Percentiles rank a stretch among this genome's conserved stretches.
Evolutionary conservation across 2,797 vertebrate genomes (phyloP).

Genomic region (Syndactyla subalaris): DNA sequence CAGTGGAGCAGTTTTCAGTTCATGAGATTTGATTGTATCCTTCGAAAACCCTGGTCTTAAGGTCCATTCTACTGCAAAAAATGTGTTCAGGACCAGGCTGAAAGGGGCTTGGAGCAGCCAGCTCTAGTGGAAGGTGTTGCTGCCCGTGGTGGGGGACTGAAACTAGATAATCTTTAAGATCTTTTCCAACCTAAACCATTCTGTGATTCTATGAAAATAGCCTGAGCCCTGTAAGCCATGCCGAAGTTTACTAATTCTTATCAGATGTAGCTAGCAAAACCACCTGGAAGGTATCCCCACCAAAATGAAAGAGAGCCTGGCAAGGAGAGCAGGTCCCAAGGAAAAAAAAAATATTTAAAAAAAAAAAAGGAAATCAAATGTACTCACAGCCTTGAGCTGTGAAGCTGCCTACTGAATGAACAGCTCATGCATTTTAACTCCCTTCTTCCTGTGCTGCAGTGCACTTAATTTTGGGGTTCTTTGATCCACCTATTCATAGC

Average conservation of each 20-base stretch:
- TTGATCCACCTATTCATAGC: conserved; percentile 58
- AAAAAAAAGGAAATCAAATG: background rate
- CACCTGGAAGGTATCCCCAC: background rate
- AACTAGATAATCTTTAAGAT: background rate
- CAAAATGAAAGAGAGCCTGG: background rate
- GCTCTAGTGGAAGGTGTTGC: background rate
- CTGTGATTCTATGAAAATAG: background rate
- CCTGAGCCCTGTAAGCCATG: background rate
- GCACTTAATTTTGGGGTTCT: conserved; percentile 46
- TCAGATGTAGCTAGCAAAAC: background rate
- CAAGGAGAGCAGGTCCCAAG: background rate
- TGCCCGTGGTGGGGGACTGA: background rate
- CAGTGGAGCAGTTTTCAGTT: background rate
- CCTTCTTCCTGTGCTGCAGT: conserved; percentile 12
- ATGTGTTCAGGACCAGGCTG: background rate
- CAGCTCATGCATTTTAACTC: conserved; percentile 49
- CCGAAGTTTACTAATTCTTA: background rate
- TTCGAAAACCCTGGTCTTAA: background rate
- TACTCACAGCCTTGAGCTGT: conserved; percentile 7
- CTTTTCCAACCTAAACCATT: background rate
- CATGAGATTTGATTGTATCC: background rate
- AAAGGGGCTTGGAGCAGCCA: background rate
- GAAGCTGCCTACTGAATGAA: conserved; percentile 44
- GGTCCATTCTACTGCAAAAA: background rate
- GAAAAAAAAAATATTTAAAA: background rate